Base-by-base conservation (phyloP, 2,888 invertebrate species). In the Pachydiplax longipennis region DNA sequence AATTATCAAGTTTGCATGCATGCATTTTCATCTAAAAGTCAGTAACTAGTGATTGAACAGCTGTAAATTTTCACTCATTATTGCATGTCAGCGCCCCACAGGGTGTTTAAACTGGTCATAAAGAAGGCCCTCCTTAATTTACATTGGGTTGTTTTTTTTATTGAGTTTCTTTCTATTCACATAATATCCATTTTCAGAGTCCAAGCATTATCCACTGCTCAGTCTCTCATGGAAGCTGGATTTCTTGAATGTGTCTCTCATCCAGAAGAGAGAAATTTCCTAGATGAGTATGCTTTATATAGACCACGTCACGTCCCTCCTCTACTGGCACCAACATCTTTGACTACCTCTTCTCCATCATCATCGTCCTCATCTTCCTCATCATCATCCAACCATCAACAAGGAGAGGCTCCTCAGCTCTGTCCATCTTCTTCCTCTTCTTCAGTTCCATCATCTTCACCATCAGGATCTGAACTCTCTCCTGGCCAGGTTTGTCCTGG, bases 121-220 rank as follows among this genome's bases (percentile, higher is more conserved):
- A 37, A 37, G 37, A 37, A 37, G 37, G 37, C 5, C 37, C 37
- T 37, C 37, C 37, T 37, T 37, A 37, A 37, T n/a, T n/a, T n/a
- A n/a, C n/a, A n/a, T n/a, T n/a, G n/a, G n/a, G n/a, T n/a, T n/a
- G n/a, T n/a, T n/a, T n/a, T n/a, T n/a, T 18, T 0, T 53, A 53
- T 18, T 18, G 18, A 44, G 10, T 44, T 3, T 81, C 12, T 31
- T 13, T 80, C 6, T 25, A 25, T 31, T 80, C 13, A 31, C 4
- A 87, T 80, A 80, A 91, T 58, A 61, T 90, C 91, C 82, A 91
- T 90, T 92, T 92, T 91, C 93, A 97, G 97, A 92, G 94, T 96
- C n/a, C 97, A 97, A 94, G 98, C 97, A 1, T 95, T 95, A 18
- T 95, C 96, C 35, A 95, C 98, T 91, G 97, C 97, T 90, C 97